Evolutionary conservation across 37 sponge, comb jelly and placozoan species (phyloP).

Genomic region (Spongilla lacustris): DNA sequence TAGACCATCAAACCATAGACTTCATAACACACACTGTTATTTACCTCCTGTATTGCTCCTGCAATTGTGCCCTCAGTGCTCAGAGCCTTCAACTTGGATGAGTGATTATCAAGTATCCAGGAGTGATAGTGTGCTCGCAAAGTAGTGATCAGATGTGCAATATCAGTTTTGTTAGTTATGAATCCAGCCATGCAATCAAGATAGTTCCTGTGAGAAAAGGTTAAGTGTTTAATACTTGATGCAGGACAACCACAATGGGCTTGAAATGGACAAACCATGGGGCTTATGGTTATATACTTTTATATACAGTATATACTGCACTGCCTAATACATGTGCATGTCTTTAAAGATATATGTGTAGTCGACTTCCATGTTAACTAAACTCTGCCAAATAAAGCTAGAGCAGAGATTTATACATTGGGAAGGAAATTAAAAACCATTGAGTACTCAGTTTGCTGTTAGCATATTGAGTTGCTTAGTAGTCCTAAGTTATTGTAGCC

Average conservation of each 20-base stretch:
- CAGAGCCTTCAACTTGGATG: not conserved
- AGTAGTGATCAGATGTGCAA: not conserved
- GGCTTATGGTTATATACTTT: too few relatives aligned
- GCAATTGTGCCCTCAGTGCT: not conserved
- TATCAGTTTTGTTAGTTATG: not conserved
- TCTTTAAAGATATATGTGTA: too few relatives aligned
- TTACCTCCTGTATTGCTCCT: not conserved
- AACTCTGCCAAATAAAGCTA: too few relatives aligned
- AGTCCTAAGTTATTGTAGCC: too few relatives aligned
- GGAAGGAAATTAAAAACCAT: too few relatives aligned
- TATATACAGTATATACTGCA: slow-evolving; percentile 8
- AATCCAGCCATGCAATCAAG: not conserved
- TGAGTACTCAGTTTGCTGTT: too few relatives aligned
- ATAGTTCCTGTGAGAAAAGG: not conserved
- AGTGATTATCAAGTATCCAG: not conserved
- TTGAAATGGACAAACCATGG: too few relatives aligned
- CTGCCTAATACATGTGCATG: too few relatives aligned
- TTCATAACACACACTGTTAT: not conserved
- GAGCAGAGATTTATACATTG: too few relatives aligned
- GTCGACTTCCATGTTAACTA: too few relatives aligned
- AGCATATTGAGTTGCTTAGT: too few relatives aligned
- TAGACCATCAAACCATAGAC: not conserved
- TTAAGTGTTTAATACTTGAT: not conserved
- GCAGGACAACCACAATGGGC: not conserved
- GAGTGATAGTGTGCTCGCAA: not conserved